phyloP scores from a whole-genome alignment of 2,797 vertebrate species.

The Silurus lanzhouensis region DNA sequence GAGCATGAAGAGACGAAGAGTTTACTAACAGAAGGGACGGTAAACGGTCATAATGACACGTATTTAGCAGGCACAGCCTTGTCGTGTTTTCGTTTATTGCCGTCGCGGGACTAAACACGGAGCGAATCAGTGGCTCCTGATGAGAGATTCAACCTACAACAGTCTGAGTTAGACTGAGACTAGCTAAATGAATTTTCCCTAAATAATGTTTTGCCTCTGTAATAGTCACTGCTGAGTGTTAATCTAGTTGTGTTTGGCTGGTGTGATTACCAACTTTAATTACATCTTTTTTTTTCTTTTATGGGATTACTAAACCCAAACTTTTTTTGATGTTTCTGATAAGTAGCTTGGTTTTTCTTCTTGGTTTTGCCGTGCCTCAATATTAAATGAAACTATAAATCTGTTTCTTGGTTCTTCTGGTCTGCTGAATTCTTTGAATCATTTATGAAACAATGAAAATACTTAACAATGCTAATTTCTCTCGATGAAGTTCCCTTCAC shows the following conservation, averaged over 20 bases:
- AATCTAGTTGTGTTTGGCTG: constrained; percentile 20
- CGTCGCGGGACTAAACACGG: constrained; percentile 32
- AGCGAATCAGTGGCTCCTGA: constrained; percentile 24
- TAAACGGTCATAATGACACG: constrained; percentile 39
- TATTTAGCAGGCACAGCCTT: constrained; percentile 38
- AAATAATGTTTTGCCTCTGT: constrained; percentile 25
- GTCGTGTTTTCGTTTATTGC: constrained; percentile 39
- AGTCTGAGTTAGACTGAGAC: constrained; percentile 16
- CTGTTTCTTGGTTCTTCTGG: too few relatives aligned
- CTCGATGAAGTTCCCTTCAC: too few relatives aligned
- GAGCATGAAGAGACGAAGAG: constrained; percentile 4
- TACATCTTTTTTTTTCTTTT: too few relatives aligned
- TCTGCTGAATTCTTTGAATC: too few relatives aligned
- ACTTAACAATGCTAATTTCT: too few relatives aligned
- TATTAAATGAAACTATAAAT: not conserved
- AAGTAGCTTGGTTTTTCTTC: not conserved
- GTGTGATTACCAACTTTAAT: not conserved
- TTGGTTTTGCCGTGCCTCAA: not conserved
- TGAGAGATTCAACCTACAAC: constrained; percentile 37
- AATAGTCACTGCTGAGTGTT: not conserved
- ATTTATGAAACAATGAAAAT: too few relatives aligned
- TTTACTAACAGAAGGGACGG: constrained; percentile 42
- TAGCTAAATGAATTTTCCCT: not conserved
- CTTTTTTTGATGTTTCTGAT: not conserved
- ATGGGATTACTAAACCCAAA: too few relatives aligned